Evolutionary conservation across 2,113 vertebrate genomes (phyloP).

Genomic region (Zosterops lateralis): DNA sequence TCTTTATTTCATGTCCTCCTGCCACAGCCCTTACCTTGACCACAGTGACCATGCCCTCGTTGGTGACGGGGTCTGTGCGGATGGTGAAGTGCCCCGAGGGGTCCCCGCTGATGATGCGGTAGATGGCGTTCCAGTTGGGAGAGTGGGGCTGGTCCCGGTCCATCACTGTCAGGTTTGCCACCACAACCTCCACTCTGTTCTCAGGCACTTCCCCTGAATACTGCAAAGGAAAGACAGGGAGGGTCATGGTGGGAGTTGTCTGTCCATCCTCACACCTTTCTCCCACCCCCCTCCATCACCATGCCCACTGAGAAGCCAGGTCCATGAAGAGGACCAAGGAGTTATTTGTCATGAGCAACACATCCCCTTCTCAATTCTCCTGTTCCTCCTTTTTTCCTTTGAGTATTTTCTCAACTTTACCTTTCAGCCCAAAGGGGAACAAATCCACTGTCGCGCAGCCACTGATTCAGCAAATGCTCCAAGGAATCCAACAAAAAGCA

Average conservation of each 20-base stretch:
- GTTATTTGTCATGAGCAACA: not conserved
- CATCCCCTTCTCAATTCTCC: not conserved
- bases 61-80: slow-evolving; percentile 88
- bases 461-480: not conserved
- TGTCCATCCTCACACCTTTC: not conserved
- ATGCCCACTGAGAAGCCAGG: not conserved
- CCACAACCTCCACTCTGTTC: slow-evolving; percentile 85
- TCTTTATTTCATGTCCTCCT: too few species aligned
- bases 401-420: not conserved
- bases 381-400: not conserved
- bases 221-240: slow-evolving; percentile 60
- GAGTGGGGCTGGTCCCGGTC: slow-evolving; percentile 92
- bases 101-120: slow-evolving; percentile 93
- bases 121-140: slow-evolving; percentile 92
- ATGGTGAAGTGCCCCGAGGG: slow-evolving; percentile 87
- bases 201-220: slow-evolving; percentile 90
- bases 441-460: not conserved
- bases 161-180: slow-evolving; percentile 90
- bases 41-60: slow-evolving; percentile 92
- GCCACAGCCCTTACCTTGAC: slow-evolving; percentile 81
- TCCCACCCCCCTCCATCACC: not conserved
- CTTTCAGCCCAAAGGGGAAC: not conserved
- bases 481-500: not conserved
- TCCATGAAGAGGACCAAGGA: rapidly evolving
- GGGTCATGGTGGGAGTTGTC: not conserved